A percentile compares a stretch with the other conserved stretches of the same genome.
Conservation (phyloP, 2,888 invertebrate genomes). For the Cenopis cana region DNA sequence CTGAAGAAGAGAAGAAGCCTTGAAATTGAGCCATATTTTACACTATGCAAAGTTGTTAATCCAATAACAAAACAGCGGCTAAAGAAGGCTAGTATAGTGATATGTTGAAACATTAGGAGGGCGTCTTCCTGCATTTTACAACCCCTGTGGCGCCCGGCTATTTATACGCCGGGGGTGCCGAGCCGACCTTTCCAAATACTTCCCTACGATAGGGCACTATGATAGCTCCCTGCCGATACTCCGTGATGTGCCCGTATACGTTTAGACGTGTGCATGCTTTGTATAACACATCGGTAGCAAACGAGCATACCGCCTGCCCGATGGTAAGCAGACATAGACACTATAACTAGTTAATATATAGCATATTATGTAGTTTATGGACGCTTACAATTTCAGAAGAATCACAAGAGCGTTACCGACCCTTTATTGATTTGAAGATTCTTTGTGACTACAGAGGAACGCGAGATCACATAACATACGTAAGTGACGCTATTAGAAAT, state of each 20-base stretch:
- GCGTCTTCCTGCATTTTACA: slow-evolving; percentile 68
- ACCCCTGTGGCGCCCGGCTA: slow-evolving; percentile 64
- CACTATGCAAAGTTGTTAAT: neutral
- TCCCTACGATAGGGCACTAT: slow-evolving; percentile 51
- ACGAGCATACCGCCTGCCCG: too few relatives aligned
- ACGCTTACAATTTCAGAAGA: too few relatives aligned
- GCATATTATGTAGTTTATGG: too few relatives aligned
- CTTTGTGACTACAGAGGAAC: too few relatives aligned
- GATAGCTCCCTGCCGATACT: slow-evolving; percentile 17
- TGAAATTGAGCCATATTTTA: neutral
- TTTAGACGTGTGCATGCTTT: neutral
- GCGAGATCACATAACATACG: too few relatives aligned
- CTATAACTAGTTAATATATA: too few relatives aligned
- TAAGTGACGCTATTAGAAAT: too few relatives aligned
- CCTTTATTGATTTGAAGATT: too few relatives aligned
- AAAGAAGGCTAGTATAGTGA: slow-evolving; percentile 50
- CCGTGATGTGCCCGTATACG: neutral
- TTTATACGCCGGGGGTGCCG: slow-evolving; percentile 58
- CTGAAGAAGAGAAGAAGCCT: too few relatives aligned
- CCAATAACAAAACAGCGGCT: neutral
- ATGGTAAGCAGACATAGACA: too few relatives aligned
- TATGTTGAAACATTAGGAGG: slow-evolving; percentile 77
- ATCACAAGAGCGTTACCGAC: too few relatives aligned
- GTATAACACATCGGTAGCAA: neutral
- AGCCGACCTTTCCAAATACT: slow-evolving; percentile 76